A percentile compares a stretch with the other conserved stretches of the same genome.
These are phyloP conservation scores for Myotis pilosus DNA, from an alignment of 2,797 vertebrate genomes.

Conservation along the genomic window DNA sequence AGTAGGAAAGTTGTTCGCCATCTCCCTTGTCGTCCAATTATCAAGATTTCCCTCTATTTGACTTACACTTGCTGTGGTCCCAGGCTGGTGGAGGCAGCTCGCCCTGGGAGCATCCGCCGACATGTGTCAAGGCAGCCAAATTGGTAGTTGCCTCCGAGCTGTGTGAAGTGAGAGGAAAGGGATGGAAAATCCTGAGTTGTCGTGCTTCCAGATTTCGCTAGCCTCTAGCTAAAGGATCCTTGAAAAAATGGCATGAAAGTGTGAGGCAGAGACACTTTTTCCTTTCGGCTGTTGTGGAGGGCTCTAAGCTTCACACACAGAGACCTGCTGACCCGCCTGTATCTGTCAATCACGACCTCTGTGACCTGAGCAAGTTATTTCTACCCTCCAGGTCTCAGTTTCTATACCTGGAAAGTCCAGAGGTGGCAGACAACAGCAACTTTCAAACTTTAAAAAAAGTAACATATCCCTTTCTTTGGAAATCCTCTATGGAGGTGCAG, in stretches of 20 bases:
- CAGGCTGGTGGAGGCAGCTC: not conserved
- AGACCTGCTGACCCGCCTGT: not conserved
- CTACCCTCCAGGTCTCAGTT: not conserved
- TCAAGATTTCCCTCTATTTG: constrained; percentile 61
- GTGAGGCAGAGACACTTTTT: not conserved
- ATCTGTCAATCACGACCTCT: not conserved
- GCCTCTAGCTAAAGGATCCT: not conserved
- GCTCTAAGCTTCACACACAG: not conserved
- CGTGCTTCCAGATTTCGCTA: not conserved
- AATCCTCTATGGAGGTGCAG: not conserved
- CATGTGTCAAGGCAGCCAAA: not conserved
- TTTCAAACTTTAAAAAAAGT: not conserved
- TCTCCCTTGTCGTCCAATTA: constrained; percentile 73
- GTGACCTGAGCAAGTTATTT: not conserved
- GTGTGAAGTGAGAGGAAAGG: not conserved
- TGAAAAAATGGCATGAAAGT: not conserved
- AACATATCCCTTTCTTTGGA: not conserved
- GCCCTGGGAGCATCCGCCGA: not conserved
- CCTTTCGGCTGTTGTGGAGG: fast-evolving
- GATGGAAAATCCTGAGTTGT: not conserved
- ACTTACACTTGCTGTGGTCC: constrained; percentile 47
- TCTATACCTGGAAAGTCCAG: not conserved
- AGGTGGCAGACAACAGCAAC: not conserved
- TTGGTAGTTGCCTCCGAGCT: not conserved
- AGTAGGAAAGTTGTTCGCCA: constrained; percentile 45